phyloP scores from a whole-genome alignment of 2,888 invertebrate genomes.

The Cerceris ruficornis region DNA sequence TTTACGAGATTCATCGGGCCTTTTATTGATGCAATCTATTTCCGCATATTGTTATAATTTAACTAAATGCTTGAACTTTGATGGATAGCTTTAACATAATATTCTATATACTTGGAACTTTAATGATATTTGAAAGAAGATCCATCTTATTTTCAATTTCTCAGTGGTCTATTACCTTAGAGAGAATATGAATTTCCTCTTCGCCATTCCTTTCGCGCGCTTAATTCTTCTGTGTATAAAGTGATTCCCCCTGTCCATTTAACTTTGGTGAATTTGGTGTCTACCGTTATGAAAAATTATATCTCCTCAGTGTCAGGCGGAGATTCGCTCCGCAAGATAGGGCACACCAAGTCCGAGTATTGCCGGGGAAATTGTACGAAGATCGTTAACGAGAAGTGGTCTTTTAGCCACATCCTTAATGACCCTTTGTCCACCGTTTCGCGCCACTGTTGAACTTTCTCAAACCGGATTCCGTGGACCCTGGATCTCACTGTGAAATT shows the following conservation, averaged over 20 bases:
- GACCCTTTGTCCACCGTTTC: conserved; percentile 57
- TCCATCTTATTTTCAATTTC: too few relatives aligned
- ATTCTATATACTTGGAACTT: too few relatives aligned
- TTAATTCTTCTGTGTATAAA: background rate
- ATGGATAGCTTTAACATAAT: too few relatives aligned
- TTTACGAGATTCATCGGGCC: too few relatives aligned
- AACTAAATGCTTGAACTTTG: too few relatives aligned
- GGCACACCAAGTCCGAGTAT: background rate
- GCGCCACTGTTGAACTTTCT: conserved; percentile 16
- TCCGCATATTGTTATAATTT: too few relatives aligned
- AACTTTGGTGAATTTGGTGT: conserved; percentile 4
- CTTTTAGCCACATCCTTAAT: conserved; percentile 61
- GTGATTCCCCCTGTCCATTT: background rate
- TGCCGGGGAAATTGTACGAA: conserved; percentile 38
- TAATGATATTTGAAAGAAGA: too few relatives aligned
- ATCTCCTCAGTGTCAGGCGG: background rate
- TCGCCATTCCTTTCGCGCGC: background rate
- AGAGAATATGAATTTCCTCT: background rate
- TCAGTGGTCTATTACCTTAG: too few relatives aligned
- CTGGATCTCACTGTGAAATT: background rate
- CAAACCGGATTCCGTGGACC: background rate
- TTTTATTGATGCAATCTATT: too few relatives aligned
- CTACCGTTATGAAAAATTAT: conserved; percentile 22
- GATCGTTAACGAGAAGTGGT: conserved; percentile 61
- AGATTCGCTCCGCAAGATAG: background rate